Percentiles rank a stretch among this genome's conserved stretches.
Evolutionary conservation across 23 tunicate genomes (phyloP).

Genomic region (Botrylloides violaceus): DNA sequence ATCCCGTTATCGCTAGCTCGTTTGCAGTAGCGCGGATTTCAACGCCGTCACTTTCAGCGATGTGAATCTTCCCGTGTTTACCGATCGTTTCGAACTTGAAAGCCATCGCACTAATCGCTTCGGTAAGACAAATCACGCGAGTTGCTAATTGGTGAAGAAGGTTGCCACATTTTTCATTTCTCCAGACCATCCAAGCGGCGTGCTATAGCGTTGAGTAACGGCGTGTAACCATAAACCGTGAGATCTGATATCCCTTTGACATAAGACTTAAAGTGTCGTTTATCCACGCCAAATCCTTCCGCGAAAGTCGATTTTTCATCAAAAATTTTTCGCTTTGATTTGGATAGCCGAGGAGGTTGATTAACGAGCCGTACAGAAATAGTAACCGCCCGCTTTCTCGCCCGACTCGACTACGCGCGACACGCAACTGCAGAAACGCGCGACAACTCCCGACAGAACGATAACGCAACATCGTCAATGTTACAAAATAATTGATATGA

Average conservation of each 20-base stretch:
- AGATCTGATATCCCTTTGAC: constrained; percentile 10
- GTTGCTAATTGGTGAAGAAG: background rate
- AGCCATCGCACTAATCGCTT: background rate
- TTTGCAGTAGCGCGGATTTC: too few relatives aligned
- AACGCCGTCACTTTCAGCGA: too few relatives aligned
- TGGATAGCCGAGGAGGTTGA: background rate
- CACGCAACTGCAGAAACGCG: too few relatives aligned
- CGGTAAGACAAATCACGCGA: background rate
- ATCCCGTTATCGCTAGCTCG: too few relatives aligned
- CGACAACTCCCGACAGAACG: too few relatives aligned
- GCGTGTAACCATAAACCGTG: background rate
- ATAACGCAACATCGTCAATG: too few relatives aligned
- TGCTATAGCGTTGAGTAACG: background rate
- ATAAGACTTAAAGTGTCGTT: background rate
- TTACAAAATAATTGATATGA: too few relatives aligned
- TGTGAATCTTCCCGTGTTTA: too few relatives aligned
- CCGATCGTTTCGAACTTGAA: too few relatives aligned
- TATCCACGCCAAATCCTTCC: background rate
- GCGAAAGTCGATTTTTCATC: background rate
- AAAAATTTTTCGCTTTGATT: background rate
- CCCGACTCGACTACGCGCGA: too few relatives aligned
- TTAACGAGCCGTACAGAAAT: background rate
- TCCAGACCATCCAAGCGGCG: too few relatives aligned
- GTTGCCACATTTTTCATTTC: background rate
- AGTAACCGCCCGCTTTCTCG: background rate